Base-by-base conservation (phyloP, 2,888 invertebrate genomes). In the Elmis aenea region DNA sequence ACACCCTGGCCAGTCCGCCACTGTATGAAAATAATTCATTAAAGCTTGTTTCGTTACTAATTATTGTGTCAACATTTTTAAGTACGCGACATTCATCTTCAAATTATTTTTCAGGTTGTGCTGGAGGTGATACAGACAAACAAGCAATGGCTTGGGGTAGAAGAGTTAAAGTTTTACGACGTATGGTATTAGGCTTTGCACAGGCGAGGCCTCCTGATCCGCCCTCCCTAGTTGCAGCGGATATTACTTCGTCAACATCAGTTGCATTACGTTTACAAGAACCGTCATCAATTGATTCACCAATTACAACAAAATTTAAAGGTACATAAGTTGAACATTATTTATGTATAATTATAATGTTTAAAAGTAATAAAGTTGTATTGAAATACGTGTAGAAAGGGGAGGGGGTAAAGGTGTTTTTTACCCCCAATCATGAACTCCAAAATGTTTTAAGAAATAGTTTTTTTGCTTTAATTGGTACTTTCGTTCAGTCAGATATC, bases 281-380 rank as follows among this genome's bases (percentile, higher is more conserved):
- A 57, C 83, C 84, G 12, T 79, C 81, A 25, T 70, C 72, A 42
- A 70, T 70, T 46, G 89, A 88, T 57, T 83, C 85, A 10, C 80
- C 87, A 8, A 81, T 92, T 39, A 82, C 87, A 54, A 94, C 93
- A 20, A 92, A 92, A 70, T 94, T 87, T 67, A 91, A 84, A 83
- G 85, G 90, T 91, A n/a, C n/a, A n/a, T n/a, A 67, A 64, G 59
- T 47, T 18, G 1, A 22, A 11, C 8, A n/a, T 9, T n/a, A n/a
- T n/a, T 18, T 18, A 18, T 8, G 8, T 18, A 18, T 6, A 18
- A 18, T 18, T 5, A 18, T 8, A 6, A 5, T 6, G n/a, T 20
- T n/a, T 6, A 6, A 20, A 20, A n/a, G n/a, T n/a, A n/a, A n/a
- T n/a, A n/a, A n/a, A n/a, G n/a, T n/a, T n/a, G n/a, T n/a, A n/a